phyloP scores from a whole-genome alignment of 2,113 vertebrate species.

The Pelmatolapia mariae region DNA sequence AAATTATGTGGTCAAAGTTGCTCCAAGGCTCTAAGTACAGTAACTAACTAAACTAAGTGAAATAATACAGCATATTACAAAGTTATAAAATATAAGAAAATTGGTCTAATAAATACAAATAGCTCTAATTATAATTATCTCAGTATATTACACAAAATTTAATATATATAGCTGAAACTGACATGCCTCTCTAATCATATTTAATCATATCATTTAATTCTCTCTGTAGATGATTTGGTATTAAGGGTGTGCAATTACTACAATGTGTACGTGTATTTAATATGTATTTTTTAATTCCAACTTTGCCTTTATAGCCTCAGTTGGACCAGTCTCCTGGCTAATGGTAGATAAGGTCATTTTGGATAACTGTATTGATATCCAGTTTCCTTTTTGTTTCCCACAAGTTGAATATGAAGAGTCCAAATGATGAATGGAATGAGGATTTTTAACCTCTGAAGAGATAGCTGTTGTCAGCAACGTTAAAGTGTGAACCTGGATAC shows the following conservation, averaged over 20 bases:
- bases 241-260: neutral
- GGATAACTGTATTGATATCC: neutral
- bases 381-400: neutral
- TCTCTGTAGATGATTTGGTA: neutral
- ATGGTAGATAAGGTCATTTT: neutral
- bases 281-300: neutral
- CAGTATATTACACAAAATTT: neutral
- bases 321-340: neutral
- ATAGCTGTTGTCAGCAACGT: neutral
- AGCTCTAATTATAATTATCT: neutral
- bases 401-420: neutral
- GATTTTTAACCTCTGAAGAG: slow-evolving; percentile 5
- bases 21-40: neutral
- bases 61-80: neutral
- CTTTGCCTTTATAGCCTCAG: neutral
- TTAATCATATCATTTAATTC: neutral
- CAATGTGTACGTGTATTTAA: neutral
- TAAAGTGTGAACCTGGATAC: neutral
- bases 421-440: fast-evolving
- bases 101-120: neutral
- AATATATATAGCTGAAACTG: neutral
- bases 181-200: fast-evolving
- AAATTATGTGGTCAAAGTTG: neutral
- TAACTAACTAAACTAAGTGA: neutral
- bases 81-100: neutral